Percentiles rank a stretch among this genome's conserved stretches.
Evolutionary conservation across 1,140 invertebrate genomes (phyloP).

Genomic region (Philopotamus ludificatus): DNA sequence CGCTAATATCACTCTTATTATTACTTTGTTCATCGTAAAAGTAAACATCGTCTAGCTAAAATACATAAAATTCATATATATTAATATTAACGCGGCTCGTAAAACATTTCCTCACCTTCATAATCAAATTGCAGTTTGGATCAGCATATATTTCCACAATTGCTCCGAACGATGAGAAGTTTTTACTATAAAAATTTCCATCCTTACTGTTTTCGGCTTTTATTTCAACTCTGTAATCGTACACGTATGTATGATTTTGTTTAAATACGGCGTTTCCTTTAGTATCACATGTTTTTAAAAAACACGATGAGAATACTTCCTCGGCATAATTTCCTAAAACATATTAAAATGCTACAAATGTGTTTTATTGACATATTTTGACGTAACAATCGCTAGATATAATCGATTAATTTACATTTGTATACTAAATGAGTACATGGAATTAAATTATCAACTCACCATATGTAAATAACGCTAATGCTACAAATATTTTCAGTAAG

Average conservation of each 20-base stretch:
- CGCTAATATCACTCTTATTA: neutral
- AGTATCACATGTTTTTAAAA: no score
- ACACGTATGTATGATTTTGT: slow-evolving; percentile 33
- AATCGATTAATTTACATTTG: no score
- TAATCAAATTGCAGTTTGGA: slow-evolving; percentile 25
- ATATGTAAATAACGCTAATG: no score
- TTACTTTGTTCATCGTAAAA: slow-evolving; percentile 21
- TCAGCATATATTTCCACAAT: slow-evolving; percentile 27
- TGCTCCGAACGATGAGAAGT: slow-evolving; percentile 5
- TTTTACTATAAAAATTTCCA: neutral
- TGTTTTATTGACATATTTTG: no score
- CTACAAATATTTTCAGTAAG: no score
- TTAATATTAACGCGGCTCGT: no score
- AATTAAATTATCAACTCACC: no score
- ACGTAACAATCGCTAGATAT: no score
- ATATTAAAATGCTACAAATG: no score
- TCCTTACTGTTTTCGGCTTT: neutral
- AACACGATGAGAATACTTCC: no score
- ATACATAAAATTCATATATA: neutral
- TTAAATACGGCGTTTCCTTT: slow-evolving; percentile 13
- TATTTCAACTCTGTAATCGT: slow-evolving; percentile 17
- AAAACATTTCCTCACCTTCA: slow-evolving; percentile 20
- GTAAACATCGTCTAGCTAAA: neutral
- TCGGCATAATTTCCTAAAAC: no score
- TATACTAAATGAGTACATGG: no score